Percentiles rank a stretch among this genome's conserved stretches.
These are phyloP conservation scores for Typhlichthys subterraneus DNA, from an alignment of 2,797 vertebrate genomes.

Conservation along the genomic window DNA sequence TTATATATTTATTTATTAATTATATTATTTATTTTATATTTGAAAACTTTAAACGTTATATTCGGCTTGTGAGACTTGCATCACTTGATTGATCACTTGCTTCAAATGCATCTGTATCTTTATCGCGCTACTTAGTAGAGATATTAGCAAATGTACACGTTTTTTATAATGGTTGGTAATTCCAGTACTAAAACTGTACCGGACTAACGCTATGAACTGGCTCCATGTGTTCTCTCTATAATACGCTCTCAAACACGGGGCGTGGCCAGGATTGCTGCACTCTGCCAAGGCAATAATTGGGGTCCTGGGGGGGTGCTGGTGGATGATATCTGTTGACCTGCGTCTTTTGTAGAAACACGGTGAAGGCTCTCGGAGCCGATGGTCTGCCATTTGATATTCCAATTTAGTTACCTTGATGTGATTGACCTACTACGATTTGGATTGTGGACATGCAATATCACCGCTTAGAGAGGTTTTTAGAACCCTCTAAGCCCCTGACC, in stretches of 20 bases:
- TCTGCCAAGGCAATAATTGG: conserved; percentile 31
- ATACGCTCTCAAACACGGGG: conserved; percentile 24
- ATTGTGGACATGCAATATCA: conserved; percentile 11
- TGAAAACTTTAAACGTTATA: too few relatives aligned
- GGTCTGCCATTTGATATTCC: conserved; percentile 51
- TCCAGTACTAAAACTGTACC: too few relatives aligned
- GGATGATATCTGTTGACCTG: conserved; percentile 41
- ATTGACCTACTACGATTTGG: conserved; percentile 21
- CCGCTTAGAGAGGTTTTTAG: conserved; percentile 1
- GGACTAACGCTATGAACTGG: too few relatives aligned
- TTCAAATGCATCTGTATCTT: too few relatives aligned
- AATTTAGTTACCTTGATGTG: conserved; percentile 22
- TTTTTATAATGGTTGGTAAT: too few relatives aligned
- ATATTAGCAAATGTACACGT: too few relatives aligned
- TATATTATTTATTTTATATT: too few relatives aligned
- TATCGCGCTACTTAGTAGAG: too few relatives aligned
- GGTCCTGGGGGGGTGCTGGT: conserved; percentile 29
- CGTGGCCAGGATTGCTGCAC: conserved; percentile 27
- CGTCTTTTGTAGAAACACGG: conserved; percentile 46
- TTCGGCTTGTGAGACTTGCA: too few relatives aligned
- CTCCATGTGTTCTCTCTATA: conserved; percentile 13
- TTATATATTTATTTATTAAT: too few relatives aligned
- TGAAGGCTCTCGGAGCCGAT: conserved; percentile 49
- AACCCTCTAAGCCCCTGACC: background rate
- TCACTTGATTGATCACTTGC: too few relatives aligned